Evolutionary conservation across 2,888 invertebrate genomes (phyloP), one percentile per base, ranked within the genome.

Genomic region (Hydroisotoma schaefferi): DNA sequence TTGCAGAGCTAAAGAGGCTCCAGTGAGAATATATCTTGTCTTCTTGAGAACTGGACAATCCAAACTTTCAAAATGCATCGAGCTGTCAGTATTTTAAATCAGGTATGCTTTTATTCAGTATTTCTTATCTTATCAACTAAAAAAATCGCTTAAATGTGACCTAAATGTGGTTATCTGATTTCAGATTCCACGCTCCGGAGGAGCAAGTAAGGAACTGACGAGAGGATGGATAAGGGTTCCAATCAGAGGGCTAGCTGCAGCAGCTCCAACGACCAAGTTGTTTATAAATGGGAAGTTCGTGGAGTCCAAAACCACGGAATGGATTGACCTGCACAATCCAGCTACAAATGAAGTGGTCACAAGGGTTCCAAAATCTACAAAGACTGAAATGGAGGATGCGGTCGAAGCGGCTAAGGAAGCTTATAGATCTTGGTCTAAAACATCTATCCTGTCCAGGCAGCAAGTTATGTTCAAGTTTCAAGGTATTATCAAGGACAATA

Each of bases 301-400:
- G 63, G 97, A 99, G 65, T 99, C 98, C 0, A 89, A 94, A 77
- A 85, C 95, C 0, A 86, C 80, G 23, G 88, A 97, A 73, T 99
- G 93, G 88, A 90, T 97, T 73, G 95, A 98, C 74, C 83, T 99
- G 10, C 89, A 90, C 70, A 90, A 99, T 79, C 99, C 99, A 46
- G 94, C 94, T 3, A 94, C 93, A 47, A 93, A 94, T 80, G 84
- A 91, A 79, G 78, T 85, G 15, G 78, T 85, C 33, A 81, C 82
- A 58, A 82, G 87, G 70, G 95, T 98, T 28, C 99, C 99, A 57
- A 89, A 93, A 79, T 81, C 88, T 28, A 98, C 98, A 0, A 81
- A 84, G 74, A 82, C 81, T 6, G 98, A 98, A 80, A 89, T 99
- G 87, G 85, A 90, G 72, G 80, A 84, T 6, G 98, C 99, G 0